Percentiles rank a stretch among this genome's conserved stretches.
Evolutionary conservation across 2,888 invertebrate genomes (phyloP).

Genomic region (Lottia gigantea): DNA sequence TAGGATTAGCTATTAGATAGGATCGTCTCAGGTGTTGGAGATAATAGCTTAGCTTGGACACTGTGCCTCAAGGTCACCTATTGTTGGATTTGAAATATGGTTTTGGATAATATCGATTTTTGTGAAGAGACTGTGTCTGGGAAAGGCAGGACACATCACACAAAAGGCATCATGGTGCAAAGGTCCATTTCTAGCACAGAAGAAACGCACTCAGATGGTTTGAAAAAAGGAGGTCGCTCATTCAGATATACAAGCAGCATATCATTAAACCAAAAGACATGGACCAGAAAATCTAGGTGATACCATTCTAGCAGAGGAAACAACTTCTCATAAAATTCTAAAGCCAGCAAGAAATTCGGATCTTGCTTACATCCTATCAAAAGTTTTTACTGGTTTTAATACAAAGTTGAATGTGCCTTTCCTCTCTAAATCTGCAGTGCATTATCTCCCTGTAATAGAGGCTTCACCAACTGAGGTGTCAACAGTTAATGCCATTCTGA

Average conservation of each 20-base stretch:
- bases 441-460: neutral
- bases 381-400: neutral
- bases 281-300: conserved; percentile 1
- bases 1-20: neutral
- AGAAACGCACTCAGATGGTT: neutral
- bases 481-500: neutral
- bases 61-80: neutral
- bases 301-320: neutral
- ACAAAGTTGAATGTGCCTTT: neutral
- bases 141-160: conserved; percentile 6
- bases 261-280: neutral
- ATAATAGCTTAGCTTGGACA: neutral
- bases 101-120: neutral
- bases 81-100: neutral
- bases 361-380: neutral
- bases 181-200: neutral
- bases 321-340: neutral
- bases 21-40: neutral
- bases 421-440: neutral
- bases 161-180: conserved; percentile 9
- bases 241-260: neutral
- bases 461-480: neutral
- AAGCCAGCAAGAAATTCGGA: neutral
- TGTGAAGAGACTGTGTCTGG: neutral
- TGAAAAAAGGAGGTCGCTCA: neutral